Evolutionary conservation across 2,888 invertebrate species (phyloP).

Genomic region (Orchesellides sinensis): DNA sequence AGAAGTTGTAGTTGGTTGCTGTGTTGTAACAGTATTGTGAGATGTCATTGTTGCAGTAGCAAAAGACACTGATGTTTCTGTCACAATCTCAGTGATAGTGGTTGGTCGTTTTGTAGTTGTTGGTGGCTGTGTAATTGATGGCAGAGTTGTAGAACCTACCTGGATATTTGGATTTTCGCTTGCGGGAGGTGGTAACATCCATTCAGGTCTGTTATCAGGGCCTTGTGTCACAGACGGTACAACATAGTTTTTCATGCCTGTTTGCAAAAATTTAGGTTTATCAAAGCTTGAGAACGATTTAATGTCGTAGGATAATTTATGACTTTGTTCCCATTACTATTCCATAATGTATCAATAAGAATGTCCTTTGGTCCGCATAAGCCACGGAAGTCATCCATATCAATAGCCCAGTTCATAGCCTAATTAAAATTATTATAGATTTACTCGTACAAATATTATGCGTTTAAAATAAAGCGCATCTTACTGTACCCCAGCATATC

Average conservation of each 20-base stretch:
- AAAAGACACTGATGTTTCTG: slow-evolving; percentile 29
- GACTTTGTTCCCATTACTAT: slow-evolving; percentile 75
- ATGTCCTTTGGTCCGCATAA: slow-evolving; percentile 88
- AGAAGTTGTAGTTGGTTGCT: not conserved
- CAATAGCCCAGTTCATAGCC: slow-evolving; percentile 81
- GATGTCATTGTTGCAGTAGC: slow-evolving; percentile 67
- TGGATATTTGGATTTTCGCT: slow-evolving; percentile 67
- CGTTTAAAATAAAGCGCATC: not conserved
- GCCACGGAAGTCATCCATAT: slow-evolving; percentile 94
- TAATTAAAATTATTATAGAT: not conserved
- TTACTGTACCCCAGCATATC: slow-evolving; percentile 63
- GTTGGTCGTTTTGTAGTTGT: slow-evolving; percentile 68
- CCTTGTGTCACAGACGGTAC: slow-evolving; percentile 77
- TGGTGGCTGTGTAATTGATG: slow-evolving; percentile 72
- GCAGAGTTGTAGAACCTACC: not conserved
- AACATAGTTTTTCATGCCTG: slow-evolving; percentile 81
- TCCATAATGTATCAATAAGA: slow-evolving; percentile 84
- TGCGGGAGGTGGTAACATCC: slow-evolving; percentile 65
- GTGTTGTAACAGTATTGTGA: not conserved
- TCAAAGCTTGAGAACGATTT: too few species aligned
- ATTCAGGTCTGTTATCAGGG: slow-evolving; percentile 68
- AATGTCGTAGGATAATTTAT: not conserved
- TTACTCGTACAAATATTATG: not conserved
- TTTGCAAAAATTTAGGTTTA: not conserved
- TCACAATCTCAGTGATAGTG: slow-evolving; percentile 43